Evolutionary conservation across 2,888 invertebrate genomes (phyloP).

Genomic region (Sicus ferrugineus): DNA sequence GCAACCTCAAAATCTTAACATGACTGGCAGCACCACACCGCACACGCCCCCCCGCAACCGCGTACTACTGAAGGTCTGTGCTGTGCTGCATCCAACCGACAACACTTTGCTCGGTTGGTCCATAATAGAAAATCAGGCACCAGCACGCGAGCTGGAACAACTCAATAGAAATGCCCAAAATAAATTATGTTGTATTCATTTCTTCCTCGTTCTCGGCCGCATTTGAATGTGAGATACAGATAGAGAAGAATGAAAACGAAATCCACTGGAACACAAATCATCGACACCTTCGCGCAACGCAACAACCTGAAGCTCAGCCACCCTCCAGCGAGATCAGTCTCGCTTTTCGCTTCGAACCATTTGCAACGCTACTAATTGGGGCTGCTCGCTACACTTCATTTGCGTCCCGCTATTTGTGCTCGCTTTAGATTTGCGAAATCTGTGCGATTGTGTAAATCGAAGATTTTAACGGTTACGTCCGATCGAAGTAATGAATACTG

Average conservation of each 20-base stretch:
- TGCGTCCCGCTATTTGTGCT: background rate
- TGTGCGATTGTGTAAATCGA: background rate
- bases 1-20: background rate
- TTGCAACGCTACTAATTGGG: constrained; percentile 27
- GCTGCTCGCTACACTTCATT: constrained; percentile 8
- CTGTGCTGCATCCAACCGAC: background rate
- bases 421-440: constrained; percentile 4
- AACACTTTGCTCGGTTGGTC: background rate
- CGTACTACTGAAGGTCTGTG: too few relatives aligned
- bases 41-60: background rate
- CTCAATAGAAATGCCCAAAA: constrained; percentile 36
- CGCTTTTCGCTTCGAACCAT: constrained; percentile 34
- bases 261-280: constrained; percentile 23
- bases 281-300: constrained; percentile 23
- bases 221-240: constrained; percentile 24
- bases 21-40: background rate
- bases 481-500: constrained; percentile 49
- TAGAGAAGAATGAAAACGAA: constrained; percentile 10
- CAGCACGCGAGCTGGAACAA: constrained; percentile 30
- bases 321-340: constrained; percentile 34
- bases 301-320: constrained; percentile 13
- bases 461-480: background rate
- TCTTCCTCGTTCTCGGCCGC: constrained; percentile 10
- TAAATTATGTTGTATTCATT: constrained; percentile 35
- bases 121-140: background rate